Conservation (phyloP, 2,113 vertebrate species). For the Pongo pygmaeus region DNA sequence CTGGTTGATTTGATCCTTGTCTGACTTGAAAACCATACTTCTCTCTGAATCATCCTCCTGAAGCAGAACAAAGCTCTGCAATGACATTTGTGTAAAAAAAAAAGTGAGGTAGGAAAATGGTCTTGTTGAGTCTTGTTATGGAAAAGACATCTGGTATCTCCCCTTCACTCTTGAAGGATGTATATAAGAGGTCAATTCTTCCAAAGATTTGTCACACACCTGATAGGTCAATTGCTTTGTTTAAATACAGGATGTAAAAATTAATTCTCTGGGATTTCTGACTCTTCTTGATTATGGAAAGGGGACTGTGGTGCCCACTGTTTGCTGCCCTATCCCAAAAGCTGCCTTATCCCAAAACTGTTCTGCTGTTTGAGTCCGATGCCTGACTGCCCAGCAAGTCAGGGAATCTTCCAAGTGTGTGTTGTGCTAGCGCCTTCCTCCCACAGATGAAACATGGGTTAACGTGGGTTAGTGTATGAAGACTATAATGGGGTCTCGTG, state of each 20-base stretch:
- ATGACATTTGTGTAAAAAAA: background rate
- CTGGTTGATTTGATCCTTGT: background rate
- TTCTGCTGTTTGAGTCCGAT: too few relatives aligned
- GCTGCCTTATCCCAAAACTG: too few relatives aligned
- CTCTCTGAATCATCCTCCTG: background rate
- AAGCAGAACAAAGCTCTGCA: background rate
- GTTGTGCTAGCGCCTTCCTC: too few relatives aligned
- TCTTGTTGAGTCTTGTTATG: background rate
- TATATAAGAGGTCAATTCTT: background rate
- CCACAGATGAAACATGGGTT: background rate
- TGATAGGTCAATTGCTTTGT: background rate
- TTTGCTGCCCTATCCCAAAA: background rate
- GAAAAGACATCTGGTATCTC: background rate
- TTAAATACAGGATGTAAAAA: background rate
- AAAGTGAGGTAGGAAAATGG: background rate
- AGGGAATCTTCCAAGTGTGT: rapidly evolving
- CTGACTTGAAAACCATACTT: background rate
- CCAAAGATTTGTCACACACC: background rate
- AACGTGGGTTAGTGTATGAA: too few relatives aligned
- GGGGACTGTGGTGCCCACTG: background rate
- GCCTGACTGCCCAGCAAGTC: background rate
- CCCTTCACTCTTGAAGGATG: background rate
- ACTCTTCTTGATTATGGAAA: background rate
- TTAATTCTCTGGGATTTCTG: too few relatives aligned
- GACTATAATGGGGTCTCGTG: background rate